phyloP scores from a whole-genome alignment of 2,797 vertebrate species.

The Nothura maculosa region DNA sequence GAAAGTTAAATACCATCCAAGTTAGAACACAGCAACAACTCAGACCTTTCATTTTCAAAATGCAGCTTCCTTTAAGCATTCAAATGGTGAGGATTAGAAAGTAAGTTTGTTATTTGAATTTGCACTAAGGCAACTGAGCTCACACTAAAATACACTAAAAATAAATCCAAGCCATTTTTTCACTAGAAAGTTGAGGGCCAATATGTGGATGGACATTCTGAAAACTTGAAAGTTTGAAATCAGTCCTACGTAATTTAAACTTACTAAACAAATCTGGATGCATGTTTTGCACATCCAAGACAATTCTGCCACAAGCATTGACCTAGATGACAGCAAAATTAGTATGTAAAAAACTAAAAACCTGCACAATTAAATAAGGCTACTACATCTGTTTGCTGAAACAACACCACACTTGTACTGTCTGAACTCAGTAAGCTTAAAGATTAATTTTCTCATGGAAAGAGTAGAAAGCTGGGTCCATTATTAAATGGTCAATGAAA shows the following conservation, averaged over 20 bases:
- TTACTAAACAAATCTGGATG: background rate
- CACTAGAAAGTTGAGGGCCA: background rate
- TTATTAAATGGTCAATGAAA: background rate
- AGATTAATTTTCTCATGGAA: background rate
- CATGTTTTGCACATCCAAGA: background rate
- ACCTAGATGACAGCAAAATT: conserved; percentile 42
- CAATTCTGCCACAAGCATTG: background rate
- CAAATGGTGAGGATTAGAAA: background rate
- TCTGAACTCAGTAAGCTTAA: fast-evolving
- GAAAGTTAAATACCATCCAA: background rate
- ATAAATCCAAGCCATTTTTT: background rate
- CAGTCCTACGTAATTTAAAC: background rate
- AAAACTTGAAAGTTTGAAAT: background rate
- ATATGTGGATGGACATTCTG: background rate
- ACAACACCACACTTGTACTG: background rate
- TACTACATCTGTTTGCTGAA: background rate
- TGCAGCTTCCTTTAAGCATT: background rate
- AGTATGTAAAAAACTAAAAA: background rate
- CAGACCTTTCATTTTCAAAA: background rate
- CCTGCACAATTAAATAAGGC: conserved; percentile 13
- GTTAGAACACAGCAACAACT: background rate
- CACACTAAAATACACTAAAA: background rate
- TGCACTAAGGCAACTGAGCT: background rate
- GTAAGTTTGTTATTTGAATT: background rate
- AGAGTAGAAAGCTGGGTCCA: background rate